These are phyloP conservation scores for Ichneumoninae sp. DNA, from an alignment of 2,888 invertebrate genomes.

Conservation along the genomic window DNA sequence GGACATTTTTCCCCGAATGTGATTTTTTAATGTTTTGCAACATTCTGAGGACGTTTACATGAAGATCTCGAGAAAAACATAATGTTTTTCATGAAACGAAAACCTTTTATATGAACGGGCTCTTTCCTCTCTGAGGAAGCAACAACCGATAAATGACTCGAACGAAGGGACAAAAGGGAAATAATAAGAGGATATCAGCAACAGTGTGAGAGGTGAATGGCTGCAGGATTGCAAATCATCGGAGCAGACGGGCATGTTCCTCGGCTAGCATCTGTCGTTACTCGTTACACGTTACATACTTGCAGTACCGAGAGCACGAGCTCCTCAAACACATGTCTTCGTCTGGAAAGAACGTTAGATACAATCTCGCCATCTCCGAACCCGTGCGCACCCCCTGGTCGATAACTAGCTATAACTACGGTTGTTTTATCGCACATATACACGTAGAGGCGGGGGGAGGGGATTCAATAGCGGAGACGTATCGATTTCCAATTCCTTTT, in stretches of 20 bases:
- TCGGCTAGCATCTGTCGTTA: constrained; percentile 79
- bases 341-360: constrained; percentile 50
- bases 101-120: neutral
- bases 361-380: constrained; percentile 46
- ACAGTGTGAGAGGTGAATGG: constrained; percentile 66
- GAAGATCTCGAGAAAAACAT: no score
- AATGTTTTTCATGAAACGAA: no score
- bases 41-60: neutral
- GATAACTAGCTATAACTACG: constrained; percentile 19
- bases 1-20: no score
- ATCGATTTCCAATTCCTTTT: constrained; percentile 43
- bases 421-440: neutral
- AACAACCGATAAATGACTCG: constrained; percentile 37
- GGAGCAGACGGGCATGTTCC: constrained; percentile 65
- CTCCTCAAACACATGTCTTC: constrained; percentile 78
- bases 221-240: constrained; percentile 73
- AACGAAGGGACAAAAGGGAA: constrained; percentile 49
- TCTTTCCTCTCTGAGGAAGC: neutral
- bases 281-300: constrained; percentile 73
- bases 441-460: neutral
- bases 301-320: constrained; percentile 71
- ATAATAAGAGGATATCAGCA: constrained; percentile 36
- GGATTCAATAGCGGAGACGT: neutral
- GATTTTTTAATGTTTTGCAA: no score
- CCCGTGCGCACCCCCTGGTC: constrained; percentile 27